Evolutionary conservation across 2,113 vertebrate genomes (phyloP), one percentile per base, ranked within the genome.

Genomic region (Poeciliopsis turrubarensis): DNA sequence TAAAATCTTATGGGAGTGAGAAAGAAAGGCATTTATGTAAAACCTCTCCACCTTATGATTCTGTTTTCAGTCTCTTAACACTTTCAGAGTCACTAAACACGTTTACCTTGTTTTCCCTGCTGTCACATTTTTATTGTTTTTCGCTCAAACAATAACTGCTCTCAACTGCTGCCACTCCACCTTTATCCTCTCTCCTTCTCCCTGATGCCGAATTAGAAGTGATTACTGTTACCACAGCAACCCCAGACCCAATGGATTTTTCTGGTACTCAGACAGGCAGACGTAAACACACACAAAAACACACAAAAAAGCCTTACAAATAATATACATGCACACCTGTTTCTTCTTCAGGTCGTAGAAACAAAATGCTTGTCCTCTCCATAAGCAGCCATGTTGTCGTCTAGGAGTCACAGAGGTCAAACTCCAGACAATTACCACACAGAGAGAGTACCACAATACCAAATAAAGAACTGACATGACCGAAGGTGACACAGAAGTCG

Each of bases 171-270:
- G 72, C 76, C 83, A 72, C 64, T 86, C 69, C 76, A 80, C 80
- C 74, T 80, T 76, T 75, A 80, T 79, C 82, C 72, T 62, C 51
- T 63, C 60, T 57, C 72, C 61, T 77, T 72, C 71, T 82, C 77
- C 65, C 63, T 67, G 75, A 89, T 84, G 90, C 82, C 77, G 84
- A 93, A 93, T 94, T 91, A 89, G 89, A 92, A 79, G 92, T 91
- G 86, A 92, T 89, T 89, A 90, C 66, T 81, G 94, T 97, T 92
- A 89, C 91, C 94, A 93, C 90, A 90, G 94, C 92, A 95, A 96
- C 96, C 89, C 61, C 92, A 83, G 93, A 95, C 94, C 95, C 94
- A 84, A 93, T 94, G 89, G 94, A 93, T 94, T 92, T 90, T 70
- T 80, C 86, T 47, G 60, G 86, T 84, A 71, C 86, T 90, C 92